A percentile compares a stretch with the other conserved stretches of the same genome.
Evolutionary conservation across 1,140 invertebrate species (phyloP).

Genomic region (Apis dorsata): DNA sequence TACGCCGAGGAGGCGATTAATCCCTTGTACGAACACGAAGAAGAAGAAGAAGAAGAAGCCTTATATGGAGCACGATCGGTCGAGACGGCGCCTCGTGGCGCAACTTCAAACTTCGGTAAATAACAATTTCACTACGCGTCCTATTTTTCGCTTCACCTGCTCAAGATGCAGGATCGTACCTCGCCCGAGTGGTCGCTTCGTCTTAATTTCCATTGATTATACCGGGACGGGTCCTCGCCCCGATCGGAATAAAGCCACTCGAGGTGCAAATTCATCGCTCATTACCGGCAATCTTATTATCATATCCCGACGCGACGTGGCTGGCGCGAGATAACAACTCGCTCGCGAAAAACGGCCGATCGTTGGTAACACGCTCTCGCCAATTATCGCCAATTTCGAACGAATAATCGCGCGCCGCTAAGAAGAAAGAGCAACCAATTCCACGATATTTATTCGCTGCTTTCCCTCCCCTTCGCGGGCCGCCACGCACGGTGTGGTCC

Average conservation of each 20-base stretch:
- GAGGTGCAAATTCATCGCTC: background rate
- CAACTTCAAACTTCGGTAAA: background rate
- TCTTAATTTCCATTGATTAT: background rate
- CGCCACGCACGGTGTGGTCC: constrained; percentile 53
- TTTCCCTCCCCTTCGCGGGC: background rate
- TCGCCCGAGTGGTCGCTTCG: background rate
- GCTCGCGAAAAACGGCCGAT: background rate
- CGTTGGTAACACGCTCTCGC: background rate
- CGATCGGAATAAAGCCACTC: background rate
- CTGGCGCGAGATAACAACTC: background rate
- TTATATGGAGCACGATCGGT: background rate
- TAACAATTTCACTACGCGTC: background rate
- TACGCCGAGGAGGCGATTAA: background rate
- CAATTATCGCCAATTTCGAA: constrained; percentile 6
- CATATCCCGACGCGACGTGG: background rate
- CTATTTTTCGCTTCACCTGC: too few species aligned
- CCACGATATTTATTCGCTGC: background rate
- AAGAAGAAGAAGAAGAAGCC: background rate
- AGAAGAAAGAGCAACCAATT: background rate
- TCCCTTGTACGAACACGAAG: background rate
- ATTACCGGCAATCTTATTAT: background rate
- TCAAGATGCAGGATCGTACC: background rate
- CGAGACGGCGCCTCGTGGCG: background rate
- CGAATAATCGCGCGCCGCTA: background rate
- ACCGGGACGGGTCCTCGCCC: background rate